Percentiles rank a stretch among this genome's conserved stretches.
These are phyloP conservation scores for Xiphorhynchus erythropygius DNA, from an alignment of 2,797 vertebrate genomes.

Conservation along the genomic window DNA sequence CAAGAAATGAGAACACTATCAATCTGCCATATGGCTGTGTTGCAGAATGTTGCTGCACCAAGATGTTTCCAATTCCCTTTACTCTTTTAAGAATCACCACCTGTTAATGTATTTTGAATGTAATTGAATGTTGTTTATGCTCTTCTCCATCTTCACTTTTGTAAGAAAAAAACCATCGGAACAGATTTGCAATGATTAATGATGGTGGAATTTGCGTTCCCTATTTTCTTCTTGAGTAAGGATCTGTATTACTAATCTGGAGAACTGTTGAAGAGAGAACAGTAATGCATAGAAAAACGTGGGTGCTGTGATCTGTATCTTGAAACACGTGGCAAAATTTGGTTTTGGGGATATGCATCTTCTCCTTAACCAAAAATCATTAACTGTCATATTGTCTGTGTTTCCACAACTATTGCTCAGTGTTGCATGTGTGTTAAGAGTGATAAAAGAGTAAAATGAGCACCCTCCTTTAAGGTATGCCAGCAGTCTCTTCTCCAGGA, in stretches of 20 bases:
- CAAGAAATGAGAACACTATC: neutral
- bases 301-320: neutral
- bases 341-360: neutral
- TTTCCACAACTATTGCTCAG: neutral
- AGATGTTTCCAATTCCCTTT: neutral
- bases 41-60: neutral
- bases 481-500: neutral
- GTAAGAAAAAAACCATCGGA: neutral
- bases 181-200: neutral
- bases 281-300: neutral
- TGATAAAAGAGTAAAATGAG: neutral
- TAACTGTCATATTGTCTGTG: neutral
- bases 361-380: neutral
- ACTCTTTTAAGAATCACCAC: conserved; percentile 11
- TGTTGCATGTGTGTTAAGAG: neutral
- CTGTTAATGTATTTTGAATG: neutral
- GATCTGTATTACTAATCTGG: neutral
- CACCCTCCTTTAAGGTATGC: neutral
- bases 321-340: neutral
- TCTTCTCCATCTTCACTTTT: neutral
- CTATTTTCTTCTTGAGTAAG: neutral
- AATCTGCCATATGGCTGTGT: neutral
- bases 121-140: neutral
- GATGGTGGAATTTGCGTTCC: neutral
- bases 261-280: neutral